phyloP scores from a whole-genome alignment of 2,888 invertebrate species.

The Campaea margaritaria region DNA sequence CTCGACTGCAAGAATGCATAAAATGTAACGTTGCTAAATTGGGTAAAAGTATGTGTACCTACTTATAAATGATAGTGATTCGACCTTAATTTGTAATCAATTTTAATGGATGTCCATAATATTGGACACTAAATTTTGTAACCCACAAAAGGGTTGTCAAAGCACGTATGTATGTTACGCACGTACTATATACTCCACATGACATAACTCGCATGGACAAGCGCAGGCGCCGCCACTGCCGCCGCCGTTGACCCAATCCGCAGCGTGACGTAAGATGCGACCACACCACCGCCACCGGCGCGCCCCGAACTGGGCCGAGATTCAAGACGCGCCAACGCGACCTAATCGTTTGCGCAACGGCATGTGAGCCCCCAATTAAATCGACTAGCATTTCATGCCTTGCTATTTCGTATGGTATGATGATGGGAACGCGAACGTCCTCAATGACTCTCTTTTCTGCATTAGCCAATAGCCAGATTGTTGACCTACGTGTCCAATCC shows the following conservation, averaged over 20 bases:
- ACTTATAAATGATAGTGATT: slow-evolving; percentile 30
- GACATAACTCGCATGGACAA: slow-evolving; percentile 74
- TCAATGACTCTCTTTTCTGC: background rate
- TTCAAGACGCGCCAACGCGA: slow-evolving; percentile 63
- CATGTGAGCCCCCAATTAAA: slow-evolving; percentile 35
- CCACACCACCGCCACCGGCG: slow-evolving; percentile 49
- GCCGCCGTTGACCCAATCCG: slow-evolving; percentile 74
- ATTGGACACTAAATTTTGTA: slow-evolving; percentile 37
- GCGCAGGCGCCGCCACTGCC: slow-evolving; percentile 56
- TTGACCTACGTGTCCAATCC: background rate
- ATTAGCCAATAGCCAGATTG: slow-evolving; percentile 1
- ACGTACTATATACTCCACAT: slow-evolving; percentile 60
- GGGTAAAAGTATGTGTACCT: slow-evolving; percentile 23
- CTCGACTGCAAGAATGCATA: background rate
- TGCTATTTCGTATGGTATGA: slow-evolving; percentile 12
- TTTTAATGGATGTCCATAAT: slow-evolving; percentile 42
- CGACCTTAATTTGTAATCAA: slow-evolving; percentile 37
- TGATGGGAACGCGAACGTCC: slow-evolving; percentile 10
- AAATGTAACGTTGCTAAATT: slow-evolving; percentile 25
- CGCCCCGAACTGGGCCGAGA: slow-evolving; percentile 68
- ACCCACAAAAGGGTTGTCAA: slow-evolving; percentile 43
- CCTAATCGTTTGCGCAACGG: slow-evolving; percentile 68
- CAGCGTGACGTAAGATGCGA: slow-evolving; percentile 61
- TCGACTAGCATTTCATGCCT: slow-evolving; percentile 17
- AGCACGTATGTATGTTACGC: slow-evolving; percentile 61